These are phyloP conservation scores for Diorhabda sublineata DNA, from an alignment of 1,140 invertebrate genomes.

Conservation along the genomic window DNA sequence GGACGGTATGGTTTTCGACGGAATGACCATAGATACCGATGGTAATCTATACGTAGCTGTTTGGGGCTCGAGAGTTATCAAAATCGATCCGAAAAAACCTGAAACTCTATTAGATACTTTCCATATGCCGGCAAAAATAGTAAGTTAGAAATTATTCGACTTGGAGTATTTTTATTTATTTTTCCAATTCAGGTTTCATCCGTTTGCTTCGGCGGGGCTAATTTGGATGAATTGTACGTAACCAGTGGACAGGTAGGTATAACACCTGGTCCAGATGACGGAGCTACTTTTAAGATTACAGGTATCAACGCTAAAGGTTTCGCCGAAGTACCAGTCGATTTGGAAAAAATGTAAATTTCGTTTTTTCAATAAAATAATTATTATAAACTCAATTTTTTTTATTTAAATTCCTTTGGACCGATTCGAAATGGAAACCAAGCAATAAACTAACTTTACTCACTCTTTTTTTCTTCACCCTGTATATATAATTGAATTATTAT, in stretches of 20 bases:
- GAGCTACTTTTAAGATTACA: conserved; percentile 30
- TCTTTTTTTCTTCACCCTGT: too few relatives aligned
- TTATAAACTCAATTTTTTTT: too few relatives aligned
- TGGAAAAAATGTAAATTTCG: not conserved
- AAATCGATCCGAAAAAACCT: conserved; percentile 43
- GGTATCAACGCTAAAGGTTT: conserved; percentile 35
- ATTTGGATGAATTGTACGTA: conserved; percentile 71
- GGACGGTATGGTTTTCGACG: conserved; percentile 54
- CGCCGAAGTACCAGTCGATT: conserved; percentile 21
- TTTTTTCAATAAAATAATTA: too few relatives aligned
- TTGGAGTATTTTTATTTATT: not conserved
- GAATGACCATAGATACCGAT: conserved; percentile 64
- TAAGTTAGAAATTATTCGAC: conserved; percentile 47
- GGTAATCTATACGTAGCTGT: conserved; percentile 64
- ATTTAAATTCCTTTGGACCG: too few relatives aligned
- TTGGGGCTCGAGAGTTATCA: conserved; percentile 46
- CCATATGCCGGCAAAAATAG: conserved; percentile 39
- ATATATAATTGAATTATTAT: too few relatives aligned
- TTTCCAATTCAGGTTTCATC: conserved; percentile 61
- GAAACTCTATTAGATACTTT: conserved; percentile 39
- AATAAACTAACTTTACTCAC: too few relatives aligned
- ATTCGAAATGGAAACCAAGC: too few relatives aligned
- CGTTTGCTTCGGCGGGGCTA: conserved; percentile 71
- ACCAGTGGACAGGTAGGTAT: conserved; percentile 51
- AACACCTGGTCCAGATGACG: conserved; percentile 33